Percentiles rank a stretch among this genome's conserved stretches.
phyloP scores from a whole-genome alignment of 1,140 invertebrate species.

The Bicyclus anynana region DNA sequence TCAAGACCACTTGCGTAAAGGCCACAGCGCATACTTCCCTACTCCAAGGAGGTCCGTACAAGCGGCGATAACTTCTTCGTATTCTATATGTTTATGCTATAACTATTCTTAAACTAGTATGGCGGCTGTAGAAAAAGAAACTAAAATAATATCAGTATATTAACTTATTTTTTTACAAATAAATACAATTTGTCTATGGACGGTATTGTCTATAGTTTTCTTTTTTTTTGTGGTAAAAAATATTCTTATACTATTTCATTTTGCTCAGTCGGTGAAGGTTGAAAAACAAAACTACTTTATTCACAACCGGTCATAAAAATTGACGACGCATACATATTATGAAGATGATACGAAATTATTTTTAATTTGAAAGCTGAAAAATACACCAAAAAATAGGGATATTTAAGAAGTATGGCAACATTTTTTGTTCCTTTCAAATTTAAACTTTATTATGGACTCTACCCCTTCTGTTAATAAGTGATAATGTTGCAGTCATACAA shows the following conservation, averaged over 20 bases:
- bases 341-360: constrained; percentile 1
- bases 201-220: constrained; percentile 64
- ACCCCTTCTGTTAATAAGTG: not conserved
- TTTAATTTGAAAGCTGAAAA: constrained; percentile 10
- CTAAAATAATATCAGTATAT: constrained; percentile 51
- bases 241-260: constrained; percentile 41
- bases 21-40: too few relatives aligned
- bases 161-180: constrained; percentile 64
- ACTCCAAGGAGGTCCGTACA: too few relatives aligned
- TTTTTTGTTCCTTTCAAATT: not conserved
- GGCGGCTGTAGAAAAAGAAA: constrained; percentile 50
- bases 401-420: constrained; percentile 22
- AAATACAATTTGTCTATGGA: constrained; percentile 67
- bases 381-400: constrained; percentile 10
- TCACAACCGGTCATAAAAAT: constrained; percentile 51
- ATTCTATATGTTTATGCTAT: constrained; percentile 19
- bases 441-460: not conserved
- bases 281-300: constrained; percentile 34
- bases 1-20: too few relatives aligned
- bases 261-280: constrained; percentile 34
- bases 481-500: too few relatives aligned
- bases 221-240: constrained; percentile 44
- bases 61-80: not conserved
- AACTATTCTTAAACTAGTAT: constrained; percentile 47
- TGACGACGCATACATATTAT: constrained; percentile 30